These are phyloP conservation scores for Lithobates sylvaticus DNA, from an alignment of 2,797 vertebrate genomes.

Conservation along the genomic window DNA sequence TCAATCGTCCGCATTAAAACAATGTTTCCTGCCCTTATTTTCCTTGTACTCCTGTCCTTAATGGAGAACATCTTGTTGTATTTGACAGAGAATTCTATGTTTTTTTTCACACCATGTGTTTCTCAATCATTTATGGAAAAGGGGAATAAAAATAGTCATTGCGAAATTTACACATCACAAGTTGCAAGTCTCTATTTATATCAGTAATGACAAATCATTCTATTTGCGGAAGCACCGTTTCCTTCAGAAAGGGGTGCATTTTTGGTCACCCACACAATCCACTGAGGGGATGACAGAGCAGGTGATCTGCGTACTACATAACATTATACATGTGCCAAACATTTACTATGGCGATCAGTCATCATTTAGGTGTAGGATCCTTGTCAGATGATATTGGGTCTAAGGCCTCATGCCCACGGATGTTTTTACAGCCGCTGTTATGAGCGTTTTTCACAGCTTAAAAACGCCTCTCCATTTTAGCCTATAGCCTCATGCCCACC, in stretches of 20 bases:
- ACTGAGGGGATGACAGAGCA: not conserved
- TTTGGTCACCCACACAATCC: conserved; percentile 39
- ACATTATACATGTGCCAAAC: not conserved
- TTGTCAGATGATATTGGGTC: too few species aligned
- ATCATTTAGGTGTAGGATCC: too few species aligned
- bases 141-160: conserved; percentile 15
- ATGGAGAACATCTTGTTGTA: not conserved
- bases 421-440: too few species aligned
- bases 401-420: too few species aligned
- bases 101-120: not conserved
- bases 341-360: not conserved
- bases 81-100: not conserved
- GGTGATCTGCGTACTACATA: not conserved
- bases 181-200: conserved; percentile 17
- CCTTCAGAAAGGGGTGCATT: conserved; percentile 20
- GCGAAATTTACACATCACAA: conserved; percentile 11
- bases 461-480: too few species aligned
- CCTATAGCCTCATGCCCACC: too few species aligned
- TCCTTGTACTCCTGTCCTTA: not conserved
- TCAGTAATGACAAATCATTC: conserved; percentile 2
- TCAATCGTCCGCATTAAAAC: not conserved
- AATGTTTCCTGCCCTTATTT: too few species aligned
- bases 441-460: too few species aligned
- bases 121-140: not conserved
- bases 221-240: conserved; percentile 8